phyloP scores from a whole-genome alignment of 2,888 invertebrate species.

The Ptychoptera contaminata region DNA sequence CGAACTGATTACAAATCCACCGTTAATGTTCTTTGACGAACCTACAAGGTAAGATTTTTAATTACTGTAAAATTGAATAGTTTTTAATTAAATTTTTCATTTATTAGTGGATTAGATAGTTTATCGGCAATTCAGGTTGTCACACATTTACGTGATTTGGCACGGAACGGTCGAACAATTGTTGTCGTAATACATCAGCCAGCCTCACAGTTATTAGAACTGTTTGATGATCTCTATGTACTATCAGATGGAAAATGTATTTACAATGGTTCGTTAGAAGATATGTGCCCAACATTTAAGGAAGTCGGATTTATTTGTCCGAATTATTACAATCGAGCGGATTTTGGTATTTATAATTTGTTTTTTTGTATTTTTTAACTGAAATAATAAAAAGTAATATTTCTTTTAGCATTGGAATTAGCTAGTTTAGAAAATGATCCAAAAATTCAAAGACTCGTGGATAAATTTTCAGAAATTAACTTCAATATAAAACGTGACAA shows the following conservation, averaged over 20 bases:
- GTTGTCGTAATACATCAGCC: conserved; percentile 86
- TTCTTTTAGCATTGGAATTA: conserved; percentile 35
- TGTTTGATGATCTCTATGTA: conserved; percentile 76
- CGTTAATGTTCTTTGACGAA: conserved; percentile 88
- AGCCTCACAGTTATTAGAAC: conserved; percentile 65
- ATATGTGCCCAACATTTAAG: conserved; percentile 55
- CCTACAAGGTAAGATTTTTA: conserved; percentile 57
- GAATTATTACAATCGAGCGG: conserved; percentile 78
- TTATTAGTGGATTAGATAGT: conserved; percentile 58
- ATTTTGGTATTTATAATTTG: conserved; percentile 69
- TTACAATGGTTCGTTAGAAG: conserved; percentile 58
- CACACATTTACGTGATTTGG: conserved; percentile 57
- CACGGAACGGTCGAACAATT: conserved; percentile 66
- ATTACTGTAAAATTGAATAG: not conserved
- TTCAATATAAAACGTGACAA: no score
- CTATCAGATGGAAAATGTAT: conserved; percentile 61
- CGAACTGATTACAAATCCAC: conserved; percentile 80
- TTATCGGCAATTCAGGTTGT: conserved; percentile 69
- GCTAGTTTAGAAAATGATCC: conserved; percentile 38
- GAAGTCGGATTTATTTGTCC: conserved; percentile 59
- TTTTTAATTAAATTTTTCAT: not conserved
- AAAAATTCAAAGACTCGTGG: conserved; percentile 27
- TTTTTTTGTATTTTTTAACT: not conserved
- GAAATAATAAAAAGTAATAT: conserved; percentile 18
- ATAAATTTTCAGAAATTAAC: not conserved